Conservation (phyloP, 64 coral and sea anemone genomes). For the Montipora efflorescens region DNA sequence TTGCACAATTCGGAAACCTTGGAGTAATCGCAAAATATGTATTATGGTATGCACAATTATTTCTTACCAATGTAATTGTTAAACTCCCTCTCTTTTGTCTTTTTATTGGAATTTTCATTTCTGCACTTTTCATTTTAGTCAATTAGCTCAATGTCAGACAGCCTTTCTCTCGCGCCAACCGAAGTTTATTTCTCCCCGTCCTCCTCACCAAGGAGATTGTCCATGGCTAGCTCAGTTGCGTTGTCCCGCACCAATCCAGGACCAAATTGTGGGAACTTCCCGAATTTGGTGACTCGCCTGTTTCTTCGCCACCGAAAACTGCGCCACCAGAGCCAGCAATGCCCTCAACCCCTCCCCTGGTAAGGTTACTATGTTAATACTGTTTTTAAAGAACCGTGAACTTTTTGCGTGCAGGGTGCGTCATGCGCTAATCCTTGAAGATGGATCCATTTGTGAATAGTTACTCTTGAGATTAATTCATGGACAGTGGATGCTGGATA, state of each 20-base stretch:
- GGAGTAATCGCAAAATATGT: no score
- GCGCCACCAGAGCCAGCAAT: conserved; percentile 81
- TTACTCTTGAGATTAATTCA: no score
- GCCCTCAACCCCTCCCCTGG: conserved; percentile 78
- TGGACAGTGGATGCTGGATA: no score
- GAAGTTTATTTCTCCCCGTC: conserved; percentile 88
- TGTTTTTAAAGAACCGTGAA: background rate
- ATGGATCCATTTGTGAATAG: background rate
- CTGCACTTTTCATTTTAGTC: conserved; percentile 36
- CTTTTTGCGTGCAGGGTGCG: background rate
- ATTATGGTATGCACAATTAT: no score
- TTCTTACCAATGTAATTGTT: no score
- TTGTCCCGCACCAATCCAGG: no score
- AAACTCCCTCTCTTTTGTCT: no score
- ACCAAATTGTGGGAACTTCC: no score
- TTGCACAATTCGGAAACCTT: no score
- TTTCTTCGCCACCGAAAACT: conserved; percentile 82
- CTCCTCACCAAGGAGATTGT: conserved; percentile 77
- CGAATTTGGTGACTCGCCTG: conserved; percentile 88
- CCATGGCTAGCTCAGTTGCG: conserved; percentile 53
- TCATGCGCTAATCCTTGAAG: background rate
- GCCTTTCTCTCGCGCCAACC: conserved; percentile 91
- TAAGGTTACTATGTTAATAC: conserved; percentile 5
- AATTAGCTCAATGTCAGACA: conserved; percentile 82
- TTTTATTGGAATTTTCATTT: background rate